Base-by-base conservation (phyloP, 30 jellyfish, hydroid and myxozoan genomes). In the Hydractinia symbiolongicarpus region DNA sequence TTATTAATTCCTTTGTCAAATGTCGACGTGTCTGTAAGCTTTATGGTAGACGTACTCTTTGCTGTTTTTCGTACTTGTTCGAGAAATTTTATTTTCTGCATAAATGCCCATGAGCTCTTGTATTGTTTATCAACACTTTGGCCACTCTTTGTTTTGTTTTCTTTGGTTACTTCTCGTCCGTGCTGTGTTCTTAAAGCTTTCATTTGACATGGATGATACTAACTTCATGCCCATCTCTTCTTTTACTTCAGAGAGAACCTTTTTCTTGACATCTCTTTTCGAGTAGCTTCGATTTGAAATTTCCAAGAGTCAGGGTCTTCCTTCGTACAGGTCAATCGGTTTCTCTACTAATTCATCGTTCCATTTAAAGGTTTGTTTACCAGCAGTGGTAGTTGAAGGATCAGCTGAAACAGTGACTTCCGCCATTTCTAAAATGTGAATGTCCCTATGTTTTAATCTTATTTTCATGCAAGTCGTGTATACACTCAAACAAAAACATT, bases 31-130 rank as follows among this genome's bases (percentile, higher is more conserved):
- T n/a, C n/a, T n/a, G 73, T n/a, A 62, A 62, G 73, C 9, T 62
- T 62, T 5, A 62, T n/a, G 7, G 73, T 62, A n/a, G 73, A 62
- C 21, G 73, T 62, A 62, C 73, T 62, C 10, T 62, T 62, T n/a
- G 73, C 73, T 5, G 73, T 62, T 9, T 62, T 62, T 50, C 21
- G 16, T 5, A 62, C 5, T 62, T 62, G 73, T 9, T 62, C 73
- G 7, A 62, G 73, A 9, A 62, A 62, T 9, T 50, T 5, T 50
- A 62, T 62, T 50, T 62, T 62, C 5, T 62, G 50, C 73, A 62
- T 62, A 9, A 62, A 62, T 62, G 5, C 5, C 73, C 73, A 62
- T 5, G 73, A 62, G 21, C 9, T 62, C 21, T 62, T 50, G 5
- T 62, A 62, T 6, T n/a, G 8, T n/a, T 62, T 50, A 62, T 62